A percentile compares a stretch with the other conserved stretches of the same genome.
These are phyloP conservation scores for Colaptes auratus DNA, from an alignment of 2,113 vertebrate genomes.

Conservation along the genomic window DNA sequence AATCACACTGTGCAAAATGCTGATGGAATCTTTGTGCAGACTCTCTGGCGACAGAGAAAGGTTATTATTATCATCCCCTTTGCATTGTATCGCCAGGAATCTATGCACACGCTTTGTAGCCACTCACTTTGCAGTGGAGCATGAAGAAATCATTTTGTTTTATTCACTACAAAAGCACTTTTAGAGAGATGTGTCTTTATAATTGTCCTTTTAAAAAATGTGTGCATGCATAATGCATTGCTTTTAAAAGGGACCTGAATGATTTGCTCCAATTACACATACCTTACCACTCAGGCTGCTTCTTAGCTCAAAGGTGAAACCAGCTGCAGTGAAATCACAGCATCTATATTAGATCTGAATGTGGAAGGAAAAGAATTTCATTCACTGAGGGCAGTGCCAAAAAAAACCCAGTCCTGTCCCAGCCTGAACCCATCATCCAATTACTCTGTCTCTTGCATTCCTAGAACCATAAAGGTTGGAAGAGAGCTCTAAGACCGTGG, in stretches of 20 bases:
- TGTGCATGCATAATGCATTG: not conserved
- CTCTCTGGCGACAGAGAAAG: not conserved
- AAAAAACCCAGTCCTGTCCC: not conserved
- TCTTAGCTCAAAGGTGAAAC: not conserved
- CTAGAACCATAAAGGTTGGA: too few relatives aligned
- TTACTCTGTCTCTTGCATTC: not conserved
- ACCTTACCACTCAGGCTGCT: not conserved
- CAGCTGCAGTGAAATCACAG: not conserved
- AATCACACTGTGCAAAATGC: slow-evolving; percentile 43
- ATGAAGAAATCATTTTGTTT: slow-evolving; percentile 21
- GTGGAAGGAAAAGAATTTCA: not conserved
- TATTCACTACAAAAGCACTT: not conserved
- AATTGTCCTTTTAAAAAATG: not conserved
- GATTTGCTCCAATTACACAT: not conserved
- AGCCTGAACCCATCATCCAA: not conserved
- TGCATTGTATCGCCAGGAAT: slow-evolving; percentile 13
- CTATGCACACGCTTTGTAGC: slow-evolving; percentile 7
- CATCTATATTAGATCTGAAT: not conserved
- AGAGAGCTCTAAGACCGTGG: too few relatives aligned
- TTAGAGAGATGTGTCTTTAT: not conserved
- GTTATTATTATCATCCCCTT: slow-evolving; percentile 16
- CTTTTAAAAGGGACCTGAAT: not conserved
- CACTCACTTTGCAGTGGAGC: not conserved
- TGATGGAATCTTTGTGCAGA: slow-evolving; percentile 36
- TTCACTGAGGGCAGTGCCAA: not conserved